A percentile compares a stretch with the other conserved stretches of the same genome.
phyloP scores from a whole-genome alignment of 2,888 invertebrate species.

The Drosophila aldrichi region DNA sequence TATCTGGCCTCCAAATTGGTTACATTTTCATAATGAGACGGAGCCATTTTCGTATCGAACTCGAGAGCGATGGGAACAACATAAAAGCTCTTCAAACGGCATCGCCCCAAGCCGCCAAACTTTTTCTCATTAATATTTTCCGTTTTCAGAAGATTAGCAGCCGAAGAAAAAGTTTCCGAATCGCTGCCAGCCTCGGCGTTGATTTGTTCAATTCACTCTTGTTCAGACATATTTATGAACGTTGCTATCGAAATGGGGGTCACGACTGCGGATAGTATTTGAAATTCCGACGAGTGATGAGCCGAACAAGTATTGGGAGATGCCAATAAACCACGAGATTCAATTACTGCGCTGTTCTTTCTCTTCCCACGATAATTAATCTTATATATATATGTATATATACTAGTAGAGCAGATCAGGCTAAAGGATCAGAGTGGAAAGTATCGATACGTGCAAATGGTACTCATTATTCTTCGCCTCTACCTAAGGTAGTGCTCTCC shows the following conservation, averaged over 20 bases:
- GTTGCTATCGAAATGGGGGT: conserved; percentile 39
- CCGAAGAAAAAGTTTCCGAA: conserved; percentile 47
- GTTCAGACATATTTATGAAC: conserved; percentile 57
- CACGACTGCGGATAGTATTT: conserved; percentile 22
- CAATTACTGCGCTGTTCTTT: background rate
- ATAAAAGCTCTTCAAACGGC: conserved; percentile 58
- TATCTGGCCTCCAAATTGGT: conserved; percentile 56
- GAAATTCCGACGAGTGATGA: background rate
- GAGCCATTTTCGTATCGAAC: conserved; percentile 29
- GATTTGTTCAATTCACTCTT: conserved; percentile 56
- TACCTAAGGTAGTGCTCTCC: conserved; percentile 22
- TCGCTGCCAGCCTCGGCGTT: conserved; percentile 32
- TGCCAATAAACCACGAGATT: background rate
- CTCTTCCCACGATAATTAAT: too few species aligned
- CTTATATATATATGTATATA: too few species aligned
- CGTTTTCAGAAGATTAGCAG: conserved; percentile 73
- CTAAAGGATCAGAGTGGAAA: background rate
- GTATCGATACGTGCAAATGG: background rate
- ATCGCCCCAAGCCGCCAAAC: conserved; percentile 41
- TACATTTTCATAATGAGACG: conserved; percentile 78
- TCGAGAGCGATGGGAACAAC: conserved; percentile 22
- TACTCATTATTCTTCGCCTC: background rate
- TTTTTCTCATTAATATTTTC: conserved; percentile 79
- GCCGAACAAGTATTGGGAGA: background rate
- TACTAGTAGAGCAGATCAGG: too few species aligned